Base-by-base conservation (phyloP, 2,113 vertebrate species). In the Peromyscus californicus region DNA sequence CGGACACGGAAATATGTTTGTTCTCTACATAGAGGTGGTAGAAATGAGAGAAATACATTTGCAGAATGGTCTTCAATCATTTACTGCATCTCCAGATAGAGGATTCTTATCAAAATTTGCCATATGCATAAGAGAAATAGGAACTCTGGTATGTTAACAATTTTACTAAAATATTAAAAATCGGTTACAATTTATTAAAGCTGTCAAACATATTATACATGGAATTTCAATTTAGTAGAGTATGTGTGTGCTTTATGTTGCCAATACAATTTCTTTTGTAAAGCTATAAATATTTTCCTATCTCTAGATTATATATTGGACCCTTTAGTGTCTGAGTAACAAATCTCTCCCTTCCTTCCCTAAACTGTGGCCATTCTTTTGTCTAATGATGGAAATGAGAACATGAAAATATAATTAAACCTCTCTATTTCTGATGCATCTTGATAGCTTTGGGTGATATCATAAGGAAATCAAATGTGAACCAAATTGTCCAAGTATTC, bases 121-220 rank as follows among this genome's bases (percentile, higher is more conserved):
- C 63, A 69, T 21, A 89, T 79, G 9, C 16, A 72, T 74, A 57
- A 57, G 24, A 59, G 51, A 72, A 89, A 39, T 59, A 85, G 63
- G 45, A 29, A 78, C 8, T 45, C 54, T 29, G 17, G 24, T 80
- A 39, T 45, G 11, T 21, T 61, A 63, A 70, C 21, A 29, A 48
- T 79, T 69, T 54, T 42, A 59, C 31, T 45, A 84, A 94, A 78
- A 45, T 51, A 69, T 29, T 91, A 42, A 86, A 92, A 76, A 57
- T 57, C 75, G 61, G 11, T 54, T 65, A 54, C 36, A 84, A 90
- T 29, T 74, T 17, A 24, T 83, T 89, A 87, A 82, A 57, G 42
- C 39, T 5, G 19, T 42, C 24, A 17, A 61, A 76, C 42, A 65
- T 24, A 7, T 39, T 78, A 11, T 75, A 13, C 13, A 9, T 7